Percentiles rank a stretch among this genome's conserved stretches.
These are phyloP conservation scores for Lamprologus callipterus DNA, from an alignment of 2,113 vertebrate species.

Conservation along the genomic window DNA sequence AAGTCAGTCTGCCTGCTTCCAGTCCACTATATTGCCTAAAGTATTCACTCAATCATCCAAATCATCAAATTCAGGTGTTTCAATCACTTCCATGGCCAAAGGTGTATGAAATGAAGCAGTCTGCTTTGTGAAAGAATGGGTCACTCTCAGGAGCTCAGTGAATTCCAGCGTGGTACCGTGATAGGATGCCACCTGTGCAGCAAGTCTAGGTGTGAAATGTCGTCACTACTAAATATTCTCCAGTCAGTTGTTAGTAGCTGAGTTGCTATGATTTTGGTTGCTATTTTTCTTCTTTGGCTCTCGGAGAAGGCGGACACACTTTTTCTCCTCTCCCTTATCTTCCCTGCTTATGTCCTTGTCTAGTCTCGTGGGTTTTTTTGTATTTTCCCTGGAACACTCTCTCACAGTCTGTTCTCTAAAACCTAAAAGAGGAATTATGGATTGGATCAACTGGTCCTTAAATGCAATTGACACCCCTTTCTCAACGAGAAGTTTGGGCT, in stretches of 20 bases:
- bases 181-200: not conserved
- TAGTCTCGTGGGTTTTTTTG: no score
- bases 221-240: not conserved
- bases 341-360: no score
- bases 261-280: not conserved
- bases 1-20: not conserved
- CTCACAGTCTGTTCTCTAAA: no score
- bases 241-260: not conserved
- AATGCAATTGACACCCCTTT: no score
- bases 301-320: no score
- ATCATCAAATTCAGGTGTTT: not conserved
- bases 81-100: not conserved
- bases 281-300: no score
- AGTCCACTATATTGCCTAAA: not conserved
- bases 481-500: no score
- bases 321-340: no score
- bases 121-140: not conserved
- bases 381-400: no score
- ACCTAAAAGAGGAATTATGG: no score
- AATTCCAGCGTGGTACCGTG: not conserved
- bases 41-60: not conserved
- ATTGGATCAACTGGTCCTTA: no score
- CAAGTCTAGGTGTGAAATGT: not conserved
- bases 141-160: not conserved
- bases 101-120: not conserved